A percentile compares a stretch with the other conserved stretches of the same genome.
Conservation (phyloP, 2,113 vertebrate genomes). For the Psilopogon haemacephalus region DNA sequence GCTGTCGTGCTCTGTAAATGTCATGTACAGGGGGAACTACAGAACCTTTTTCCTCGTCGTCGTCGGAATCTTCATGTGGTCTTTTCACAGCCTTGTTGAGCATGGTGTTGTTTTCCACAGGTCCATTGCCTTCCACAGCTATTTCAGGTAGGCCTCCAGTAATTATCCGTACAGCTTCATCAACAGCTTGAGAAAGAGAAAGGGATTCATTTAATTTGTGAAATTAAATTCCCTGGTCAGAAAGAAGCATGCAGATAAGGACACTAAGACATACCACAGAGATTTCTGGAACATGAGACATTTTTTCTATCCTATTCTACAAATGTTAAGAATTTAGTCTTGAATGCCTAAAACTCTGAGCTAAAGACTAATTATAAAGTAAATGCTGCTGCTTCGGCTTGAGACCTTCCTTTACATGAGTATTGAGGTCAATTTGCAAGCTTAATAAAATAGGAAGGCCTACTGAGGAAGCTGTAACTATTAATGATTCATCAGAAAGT, state of each 20-base stretch:
- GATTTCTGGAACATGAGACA: rapidly evolving
- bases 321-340: background rate
- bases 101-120: conserved; percentile 88
- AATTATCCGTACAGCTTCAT: conserved; percentile 93
- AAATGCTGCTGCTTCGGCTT: background rate
- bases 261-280: background rate
- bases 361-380: background rate
- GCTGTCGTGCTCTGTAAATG: conserved; percentile 96
- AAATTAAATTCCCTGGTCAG: background rate
- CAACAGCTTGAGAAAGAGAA: conserved; percentile 79
- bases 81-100: conserved; percentile 92
- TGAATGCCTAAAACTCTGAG: rapidly evolving
- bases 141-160: conserved; percentile 88
- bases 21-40: conserved; percentile 95
- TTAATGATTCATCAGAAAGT: background rate
- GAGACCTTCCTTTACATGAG: background rate
- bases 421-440: background rate
- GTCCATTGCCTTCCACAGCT: conserved; percentile 88
- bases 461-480: background rate
- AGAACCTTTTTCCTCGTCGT: conserved; percentile 96
- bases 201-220: background rate
- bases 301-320: background rate
- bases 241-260: background rate
- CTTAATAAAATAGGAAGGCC: background rate
- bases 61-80: conserved; percentile 94